Evolutionary conservation across 2,888 invertebrate genomes (phyloP).

Genomic region (Dryobota labecula): DNA sequence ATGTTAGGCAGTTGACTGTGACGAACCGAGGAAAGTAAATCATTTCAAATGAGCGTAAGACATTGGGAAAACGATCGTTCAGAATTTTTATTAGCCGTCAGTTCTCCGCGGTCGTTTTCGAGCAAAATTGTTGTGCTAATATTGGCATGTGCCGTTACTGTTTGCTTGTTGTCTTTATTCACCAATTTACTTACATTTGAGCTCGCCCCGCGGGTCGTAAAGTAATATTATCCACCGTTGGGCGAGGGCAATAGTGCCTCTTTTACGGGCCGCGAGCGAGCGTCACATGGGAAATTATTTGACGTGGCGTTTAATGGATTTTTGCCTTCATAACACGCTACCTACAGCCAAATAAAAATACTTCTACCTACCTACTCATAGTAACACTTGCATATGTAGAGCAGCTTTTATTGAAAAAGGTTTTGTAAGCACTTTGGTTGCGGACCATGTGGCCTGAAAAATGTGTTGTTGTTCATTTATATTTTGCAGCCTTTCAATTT

Average conservation of each 20-base stretch:
- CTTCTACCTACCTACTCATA: slow-evolving; percentile 73
- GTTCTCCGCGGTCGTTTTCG: slow-evolving; percentile 40
- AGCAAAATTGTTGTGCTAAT: slow-evolving; percentile 67
- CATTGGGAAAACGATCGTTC: slow-evolving; percentile 50
- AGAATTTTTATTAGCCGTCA: slow-evolving; percentile 54
- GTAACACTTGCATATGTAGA: slow-evolving; percentile 68
- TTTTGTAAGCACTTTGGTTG: slow-evolving; percentile 58
- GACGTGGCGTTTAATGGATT: slow-evolving; percentile 91
- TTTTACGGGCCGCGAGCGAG: slow-evolving; percentile 90
- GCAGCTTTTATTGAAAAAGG: slow-evolving; percentile 67
- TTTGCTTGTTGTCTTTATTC: slow-evolving; percentile 87
- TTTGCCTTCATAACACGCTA: slow-evolving; percentile 90
- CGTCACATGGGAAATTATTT: slow-evolving; percentile 91
- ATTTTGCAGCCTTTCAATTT: slow-evolving; percentile 31
- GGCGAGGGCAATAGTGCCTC: slow-evolving; percentile 90
- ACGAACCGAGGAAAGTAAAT: slow-evolving; percentile 51
- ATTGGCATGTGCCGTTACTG: slow-evolving; percentile 70
- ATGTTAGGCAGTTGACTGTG: slow-evolving; percentile 38
- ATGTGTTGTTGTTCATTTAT: slow-evolving; percentile 37
- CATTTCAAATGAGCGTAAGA: slow-evolving; percentile 59
- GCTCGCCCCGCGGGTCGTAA: slow-evolving; percentile 88
- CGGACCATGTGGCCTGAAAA: slow-evolving; percentile 41
- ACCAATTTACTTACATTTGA: slow-evolving; percentile 89
- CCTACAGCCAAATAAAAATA: slow-evolving; percentile 88
- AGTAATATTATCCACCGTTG: slow-evolving; percentile 89